Evolutionary conservation across 2,888 invertebrate species (phyloP).

Genomic region (Philonicus albiceps): DNA sequence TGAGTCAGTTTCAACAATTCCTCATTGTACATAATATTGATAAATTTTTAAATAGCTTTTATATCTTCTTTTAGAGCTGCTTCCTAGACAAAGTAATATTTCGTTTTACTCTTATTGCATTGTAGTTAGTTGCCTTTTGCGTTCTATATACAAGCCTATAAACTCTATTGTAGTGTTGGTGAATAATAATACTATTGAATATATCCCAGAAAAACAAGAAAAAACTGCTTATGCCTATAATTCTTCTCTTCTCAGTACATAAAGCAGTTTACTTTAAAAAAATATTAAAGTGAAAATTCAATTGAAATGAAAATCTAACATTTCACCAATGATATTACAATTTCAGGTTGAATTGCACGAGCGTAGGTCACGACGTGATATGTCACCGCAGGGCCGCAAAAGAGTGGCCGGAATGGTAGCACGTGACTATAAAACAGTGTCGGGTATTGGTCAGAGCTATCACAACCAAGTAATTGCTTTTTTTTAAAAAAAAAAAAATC

Average conservation of each 20-base stretch:
- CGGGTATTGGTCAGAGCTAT: slow-evolving; percentile 64
- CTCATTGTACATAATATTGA: not conserved
- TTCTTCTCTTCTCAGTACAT: not conserved
- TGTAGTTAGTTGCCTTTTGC: slow-evolving; percentile 9
- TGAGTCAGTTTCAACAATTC: not conserved
- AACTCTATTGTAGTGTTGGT: slow-evolving; percentile 7
- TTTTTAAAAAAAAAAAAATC: not conserved
- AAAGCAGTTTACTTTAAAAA: not conserved
- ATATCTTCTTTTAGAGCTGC: not conserved
- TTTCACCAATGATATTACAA: slow-evolving; percentile 48
- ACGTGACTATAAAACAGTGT: slow-evolving; percentile 66
- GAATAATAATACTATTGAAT: not conserved
- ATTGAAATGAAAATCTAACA: not conserved
- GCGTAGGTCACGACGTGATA: slow-evolving; percentile 81
- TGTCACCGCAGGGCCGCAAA: slow-evolving; percentile 80
- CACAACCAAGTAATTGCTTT: slow-evolving; percentile 60
- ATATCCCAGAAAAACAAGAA: not conserved
- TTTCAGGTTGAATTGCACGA: slow-evolving; percentile 69
- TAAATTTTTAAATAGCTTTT: not conserved
- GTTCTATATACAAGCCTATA: not conserved
- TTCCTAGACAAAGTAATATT: not conserved
- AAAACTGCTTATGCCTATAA: not conserved
- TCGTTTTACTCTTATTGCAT: not conserved
- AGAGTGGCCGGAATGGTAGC: slow-evolving; percentile 73
- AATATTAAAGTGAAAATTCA: not conserved